These are phyloP conservation scores for Pomatostomus ruficeps DNA, from an alignment of 2,113 vertebrate species.

Conservation along the genomic window DNA sequence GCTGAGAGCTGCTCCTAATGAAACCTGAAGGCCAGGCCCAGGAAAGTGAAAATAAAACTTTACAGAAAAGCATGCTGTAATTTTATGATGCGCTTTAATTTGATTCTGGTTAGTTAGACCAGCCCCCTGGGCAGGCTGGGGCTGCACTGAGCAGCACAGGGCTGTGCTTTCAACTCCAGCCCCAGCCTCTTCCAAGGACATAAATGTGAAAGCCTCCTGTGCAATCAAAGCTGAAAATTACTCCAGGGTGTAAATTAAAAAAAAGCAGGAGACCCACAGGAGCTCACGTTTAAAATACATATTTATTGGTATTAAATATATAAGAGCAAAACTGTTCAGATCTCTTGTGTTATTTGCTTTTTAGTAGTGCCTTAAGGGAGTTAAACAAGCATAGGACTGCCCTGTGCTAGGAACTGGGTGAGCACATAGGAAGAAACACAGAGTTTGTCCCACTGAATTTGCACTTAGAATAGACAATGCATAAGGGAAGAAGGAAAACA, in stretches of 20 bases:
- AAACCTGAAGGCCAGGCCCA: slow-evolving; percentile 55
- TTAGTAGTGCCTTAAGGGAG: background rate
- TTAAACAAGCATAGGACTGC: background rate
- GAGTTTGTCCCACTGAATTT: background rate
- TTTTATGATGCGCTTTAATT: slow-evolving; percentile 70
- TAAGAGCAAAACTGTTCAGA: slow-evolving; percentile 9
- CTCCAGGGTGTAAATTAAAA: background rate
- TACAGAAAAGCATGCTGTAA: slow-evolving; percentile 72
- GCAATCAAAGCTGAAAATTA: slow-evolving; percentile 40
- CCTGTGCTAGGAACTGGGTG: background rate
- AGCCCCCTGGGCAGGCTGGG: slow-evolving; percentile 62
- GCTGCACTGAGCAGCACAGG: background rate
- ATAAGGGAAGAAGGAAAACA: background rate
- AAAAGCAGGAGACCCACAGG: rapidly evolving
- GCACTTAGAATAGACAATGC: background rate
- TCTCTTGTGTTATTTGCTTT: background rate
- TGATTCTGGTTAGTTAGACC: slow-evolving; percentile 65
- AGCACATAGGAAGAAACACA: background rate
- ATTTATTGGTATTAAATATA: background rate
- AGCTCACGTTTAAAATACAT: background rate
- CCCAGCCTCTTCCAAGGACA: background rate
- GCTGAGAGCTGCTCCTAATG: slow-evolving; percentile 15
- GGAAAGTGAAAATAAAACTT: slow-evolving; percentile 33
- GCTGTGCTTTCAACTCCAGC: slow-evolving; percentile 11
- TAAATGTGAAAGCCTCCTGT: slow-evolving; percentile 50